These are phyloP conservation scores for Phataginus tricuspis DNA, from an alignment of 2,797 vertebrate genomes.

Conservation along the genomic window DNA sequence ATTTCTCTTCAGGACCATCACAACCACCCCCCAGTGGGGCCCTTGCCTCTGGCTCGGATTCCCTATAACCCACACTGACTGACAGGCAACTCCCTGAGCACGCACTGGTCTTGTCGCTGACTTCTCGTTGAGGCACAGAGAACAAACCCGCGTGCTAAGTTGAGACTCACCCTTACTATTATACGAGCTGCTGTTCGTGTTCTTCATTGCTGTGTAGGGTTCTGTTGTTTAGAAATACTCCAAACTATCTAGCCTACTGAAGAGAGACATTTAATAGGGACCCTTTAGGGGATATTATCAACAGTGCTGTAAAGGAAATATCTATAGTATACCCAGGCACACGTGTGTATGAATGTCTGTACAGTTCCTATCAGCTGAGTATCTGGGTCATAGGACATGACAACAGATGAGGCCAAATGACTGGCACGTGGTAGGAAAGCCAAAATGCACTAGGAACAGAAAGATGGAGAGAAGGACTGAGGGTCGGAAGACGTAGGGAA, in stretches of 20 bases:
- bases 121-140: neutral
- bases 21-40: neutral
- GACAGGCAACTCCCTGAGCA: neutral
- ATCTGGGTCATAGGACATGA: neutral
- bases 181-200: neutral
- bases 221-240: constrained; percentile 2
- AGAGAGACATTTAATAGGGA: neutral
- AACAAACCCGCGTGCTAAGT: neutral
- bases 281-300: neutral
- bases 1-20: neutral
- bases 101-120: neutral
- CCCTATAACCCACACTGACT: neutral
- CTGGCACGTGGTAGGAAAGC: neutral
- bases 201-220: neutral
- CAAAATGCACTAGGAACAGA: neutral
- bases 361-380: neutral
- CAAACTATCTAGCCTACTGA: neutral
- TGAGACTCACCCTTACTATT: neutral
- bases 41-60: neutral
- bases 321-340: neutral
- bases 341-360: neutral
- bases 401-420: neutral
- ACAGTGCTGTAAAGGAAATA: neutral
- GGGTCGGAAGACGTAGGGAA: neutral
- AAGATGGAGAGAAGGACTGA: neutral